Percentiles rank a stretch among this genome's conserved stretches.
Evolutionary conservation across 37 sponge, comb jelly and placozoan species (phyloP).

Genomic region (Chondrosia reniformis): DNA sequence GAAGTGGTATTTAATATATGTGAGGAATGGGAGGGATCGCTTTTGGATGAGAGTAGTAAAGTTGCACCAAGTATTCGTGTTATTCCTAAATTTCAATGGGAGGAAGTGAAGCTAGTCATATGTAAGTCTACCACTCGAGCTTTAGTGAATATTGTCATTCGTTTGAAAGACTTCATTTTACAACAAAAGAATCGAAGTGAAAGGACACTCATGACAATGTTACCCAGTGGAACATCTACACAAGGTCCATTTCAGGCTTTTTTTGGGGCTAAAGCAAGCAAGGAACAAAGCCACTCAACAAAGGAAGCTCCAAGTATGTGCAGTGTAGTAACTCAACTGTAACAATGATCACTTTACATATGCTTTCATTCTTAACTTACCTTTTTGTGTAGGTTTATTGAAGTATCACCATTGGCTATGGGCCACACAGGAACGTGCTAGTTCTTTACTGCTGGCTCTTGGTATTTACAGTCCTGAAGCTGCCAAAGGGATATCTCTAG

Average conservation of each 20-base stretch:
- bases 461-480: slow-evolving; percentile 34
- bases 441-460: slow-evolving; percentile 49
- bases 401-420: slow-evolving; percentile 77
- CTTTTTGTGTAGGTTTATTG: neutral
- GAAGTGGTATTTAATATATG: slow-evolving; percentile 1
- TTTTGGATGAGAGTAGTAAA: neutral
- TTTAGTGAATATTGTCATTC: slow-evolving; percentile 56
- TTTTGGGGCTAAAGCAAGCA: neutral
- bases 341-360: neutral
- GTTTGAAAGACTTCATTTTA: slow-evolving; percentile 56
- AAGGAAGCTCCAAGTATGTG: too few species aligned
- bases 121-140: slow-evolving; percentile 52
- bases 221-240: slow-evolving; percentile 42
- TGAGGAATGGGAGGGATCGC: slow-evolving; percentile 60
- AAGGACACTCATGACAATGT: slow-evolving; percentile 55
- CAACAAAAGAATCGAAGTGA: slow-evolving; percentile 78
- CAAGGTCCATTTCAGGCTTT: slow-evolving; percentile 7
- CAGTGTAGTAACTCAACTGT: neutral
- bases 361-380: neutral
- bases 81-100: slow-evolving; percentile 34
- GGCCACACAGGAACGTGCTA: slow-evolving; percentile 56
- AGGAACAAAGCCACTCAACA: too few species aligned
- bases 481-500: slow-evolving; percentile 44
- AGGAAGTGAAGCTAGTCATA: slow-evolving; percentile 54
- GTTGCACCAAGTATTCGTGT: neutral